phyloP scores from a whole-genome alignment of 1,140 invertebrate species.

The Panulirus ornatus region DNA sequence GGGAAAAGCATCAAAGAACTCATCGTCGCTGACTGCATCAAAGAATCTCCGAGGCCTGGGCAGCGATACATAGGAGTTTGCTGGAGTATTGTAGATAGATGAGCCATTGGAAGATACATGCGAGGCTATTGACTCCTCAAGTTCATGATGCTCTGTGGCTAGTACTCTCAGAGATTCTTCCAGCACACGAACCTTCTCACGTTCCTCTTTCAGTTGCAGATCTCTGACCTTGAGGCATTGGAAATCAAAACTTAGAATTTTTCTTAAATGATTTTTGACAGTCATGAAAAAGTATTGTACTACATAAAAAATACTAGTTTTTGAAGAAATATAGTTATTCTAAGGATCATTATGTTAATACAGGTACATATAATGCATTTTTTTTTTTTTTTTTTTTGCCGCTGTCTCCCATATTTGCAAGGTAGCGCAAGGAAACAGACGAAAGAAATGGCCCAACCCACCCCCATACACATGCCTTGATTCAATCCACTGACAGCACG shows the following conservation, averaged over 20 bases:
- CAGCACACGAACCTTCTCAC: conserved; percentile 83
- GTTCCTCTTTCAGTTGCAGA: conserved; percentile 79
- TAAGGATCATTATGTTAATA: too few species aligned
- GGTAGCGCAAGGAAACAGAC: too few species aligned
- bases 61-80: conserved; percentile 74
- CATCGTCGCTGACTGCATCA: conserved; percentile 83
- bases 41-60: conserved; percentile 81
- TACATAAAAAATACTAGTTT: too few species aligned
- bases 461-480: too few species aligned
- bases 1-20: conserved; percentile 82
- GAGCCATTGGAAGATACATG: conserved; percentile 75
- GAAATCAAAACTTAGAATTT: conserved; percentile 22
- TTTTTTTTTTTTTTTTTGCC: too few species aligned
- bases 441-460: too few species aligned
- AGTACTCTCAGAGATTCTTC: conserved; percentile 85
- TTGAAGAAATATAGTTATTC: too few species aligned
- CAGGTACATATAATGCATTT: too few species aligned
- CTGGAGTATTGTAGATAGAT: conserved; percentile 74
- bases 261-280: too few species aligned
- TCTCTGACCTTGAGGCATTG: conserved; percentile 77
- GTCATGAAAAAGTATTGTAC: too few species aligned
- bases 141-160: conserved; percentile 84
- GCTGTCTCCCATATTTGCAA: too few species aligned
- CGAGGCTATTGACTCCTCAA: conserved; percentile 82
- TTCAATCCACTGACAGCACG: too few species aligned